These are phyloP conservation scores for Sclerodermus sp. DNA, from an alignment of 2,888 invertebrate genomes.

Conservation along the genomic window DNA sequence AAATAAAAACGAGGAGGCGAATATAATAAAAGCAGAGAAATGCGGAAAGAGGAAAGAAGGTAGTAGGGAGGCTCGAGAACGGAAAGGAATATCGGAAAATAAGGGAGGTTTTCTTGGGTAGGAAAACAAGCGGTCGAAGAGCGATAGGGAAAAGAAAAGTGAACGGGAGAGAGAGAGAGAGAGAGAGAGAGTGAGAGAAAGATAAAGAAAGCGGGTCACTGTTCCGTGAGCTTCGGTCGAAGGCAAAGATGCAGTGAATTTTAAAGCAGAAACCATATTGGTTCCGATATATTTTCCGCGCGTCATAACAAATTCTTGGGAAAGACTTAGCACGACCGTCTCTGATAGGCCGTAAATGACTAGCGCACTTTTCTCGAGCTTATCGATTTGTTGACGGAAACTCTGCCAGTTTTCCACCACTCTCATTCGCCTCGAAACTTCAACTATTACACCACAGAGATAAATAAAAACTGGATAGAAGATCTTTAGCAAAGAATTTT, in stretches of 20 bases:
- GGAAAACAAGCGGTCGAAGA: too few species aligned
- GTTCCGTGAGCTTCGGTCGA: neutral
- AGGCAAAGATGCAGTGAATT: neutral
- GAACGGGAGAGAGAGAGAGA: too few species aligned
- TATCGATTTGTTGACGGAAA: too few species aligned
- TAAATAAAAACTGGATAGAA: neutral
- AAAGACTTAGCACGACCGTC: neutral
- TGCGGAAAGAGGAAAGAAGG: constrained; percentile 1
- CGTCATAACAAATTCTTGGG: neutral
- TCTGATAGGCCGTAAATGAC: neutral
- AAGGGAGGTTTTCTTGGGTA: too few species aligned
- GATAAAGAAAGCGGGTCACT: neutral
- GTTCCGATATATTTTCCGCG: neutral
- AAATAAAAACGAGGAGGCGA: too few species aligned
- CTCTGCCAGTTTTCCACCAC: too few species aligned
- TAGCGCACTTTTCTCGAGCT: neutral
- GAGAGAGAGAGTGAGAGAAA: neutral
- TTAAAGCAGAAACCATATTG: neutral
- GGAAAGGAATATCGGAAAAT: neutral
- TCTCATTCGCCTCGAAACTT: too few species aligned
- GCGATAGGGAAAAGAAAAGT: too few species aligned
- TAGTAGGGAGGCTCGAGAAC: neutral
- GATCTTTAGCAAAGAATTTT: too few species aligned
- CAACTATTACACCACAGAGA: neutral
- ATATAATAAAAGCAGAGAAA: constrained; percentile 1